phyloP scores from a whole-genome alignment of 1,140 invertebrate species.

The Delia radicum region DNA sequence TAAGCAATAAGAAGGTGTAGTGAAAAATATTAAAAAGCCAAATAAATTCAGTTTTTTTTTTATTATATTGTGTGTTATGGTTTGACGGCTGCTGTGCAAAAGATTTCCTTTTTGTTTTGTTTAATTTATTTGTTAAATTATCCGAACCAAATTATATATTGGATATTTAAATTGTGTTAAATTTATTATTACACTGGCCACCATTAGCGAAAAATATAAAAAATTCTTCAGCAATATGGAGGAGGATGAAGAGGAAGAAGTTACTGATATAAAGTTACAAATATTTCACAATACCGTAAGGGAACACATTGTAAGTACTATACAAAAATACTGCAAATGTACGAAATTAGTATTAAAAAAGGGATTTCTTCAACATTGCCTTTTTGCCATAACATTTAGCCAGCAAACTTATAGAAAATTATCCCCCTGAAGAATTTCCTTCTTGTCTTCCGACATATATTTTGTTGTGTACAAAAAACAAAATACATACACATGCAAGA shows the following conservation, averaged over 20 bases:
- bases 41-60: not conserved
- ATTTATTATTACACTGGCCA: conserved; percentile 22
- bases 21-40: not conserved
- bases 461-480: too few relatives aligned
- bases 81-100: not conserved
- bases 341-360: too few relatives aligned
- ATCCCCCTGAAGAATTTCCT: too few relatives aligned
- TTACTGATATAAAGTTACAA: conserved; percentile 75
- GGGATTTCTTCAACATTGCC: too few relatives aligned
- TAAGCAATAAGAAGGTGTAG: not conserved
- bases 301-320: conserved; percentile 87
- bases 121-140: not conserved
- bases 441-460: too few relatives aligned
- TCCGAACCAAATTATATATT: not conserved
- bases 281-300: conserved; percentile 91
- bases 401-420: too few relatives aligned
- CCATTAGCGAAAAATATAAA: conserved; percentile 20
- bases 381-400: too few relatives aligned
- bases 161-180: not conserved
- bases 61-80: not conserved
- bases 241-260: conserved; percentile 63
- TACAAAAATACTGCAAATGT: not conserved
- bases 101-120: not conserved
- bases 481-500: too few relatives aligned
- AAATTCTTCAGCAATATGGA: conserved; percentile 36